phyloP scores from a whole-genome alignment of 2,113 vertebrate species.

The Onychostruthus taczanowskii region DNA sequence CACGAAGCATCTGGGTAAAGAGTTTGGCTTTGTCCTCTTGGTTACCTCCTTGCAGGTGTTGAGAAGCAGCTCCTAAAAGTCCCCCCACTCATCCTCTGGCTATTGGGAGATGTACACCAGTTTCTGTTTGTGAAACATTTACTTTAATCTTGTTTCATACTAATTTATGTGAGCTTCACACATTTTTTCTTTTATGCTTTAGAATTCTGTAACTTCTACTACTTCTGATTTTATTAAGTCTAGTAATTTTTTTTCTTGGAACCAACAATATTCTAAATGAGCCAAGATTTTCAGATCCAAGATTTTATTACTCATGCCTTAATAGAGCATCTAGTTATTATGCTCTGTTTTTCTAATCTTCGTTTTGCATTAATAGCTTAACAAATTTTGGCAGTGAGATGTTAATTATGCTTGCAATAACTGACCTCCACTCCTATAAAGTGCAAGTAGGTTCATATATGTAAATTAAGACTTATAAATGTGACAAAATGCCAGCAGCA shows the following conservation, averaged over 20 bases:
- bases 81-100: neutral
- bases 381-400: constrained; percentile 8
- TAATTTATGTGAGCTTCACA: neutral
- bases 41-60: neutral
- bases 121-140: neutral
- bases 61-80: neutral
- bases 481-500: neutral
- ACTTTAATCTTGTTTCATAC: neutral
- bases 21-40: neutral
- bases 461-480: constrained; percentile 23
- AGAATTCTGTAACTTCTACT: neutral
- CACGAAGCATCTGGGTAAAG: neutral
- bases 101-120: neutral
- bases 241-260: neutral
- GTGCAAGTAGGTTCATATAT: neutral
- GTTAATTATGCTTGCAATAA: constrained; percentile 44
- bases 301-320: neutral
- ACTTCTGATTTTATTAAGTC: neutral
- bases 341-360: neutral
- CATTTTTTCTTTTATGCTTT: neutral
- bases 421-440: constrained; percentile 22
- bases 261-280: neutral
- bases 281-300: neutral
- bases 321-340: neutral
- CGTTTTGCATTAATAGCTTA: neutral